Evolutionary conservation across 2,888 invertebrate species (phyloP), one percentile per base, ranked within the genome.

Genomic region (Morpho deidamia): DNA sequence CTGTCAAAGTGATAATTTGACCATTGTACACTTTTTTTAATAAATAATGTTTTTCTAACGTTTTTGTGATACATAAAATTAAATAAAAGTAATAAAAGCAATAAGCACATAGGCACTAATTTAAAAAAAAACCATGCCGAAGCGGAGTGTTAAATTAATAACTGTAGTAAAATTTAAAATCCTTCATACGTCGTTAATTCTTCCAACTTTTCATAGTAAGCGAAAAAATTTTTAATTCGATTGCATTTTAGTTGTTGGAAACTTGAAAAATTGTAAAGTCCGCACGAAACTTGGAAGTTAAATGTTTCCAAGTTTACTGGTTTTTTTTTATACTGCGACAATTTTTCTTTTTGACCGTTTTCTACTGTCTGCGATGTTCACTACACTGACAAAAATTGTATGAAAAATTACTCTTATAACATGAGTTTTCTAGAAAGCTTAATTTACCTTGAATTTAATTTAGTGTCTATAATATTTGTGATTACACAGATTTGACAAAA

Each of bases 231-330:
- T 72, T 74, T 67, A 70, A 70, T 70, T 69, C 68, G 58, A 69
- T 74, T 72, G 71, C 73, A 72, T 74, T 78, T 77, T 74, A 76
- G 78, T 78, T 77, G 71, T 73, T 76, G 69, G 59, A 71, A 42
- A 48, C 48, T 48, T 46, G 46, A 46, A 47, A 47, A 47, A 47
- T 11, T 47, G 40, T 40, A 33, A n/a, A 49, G 12, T 42, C 41
- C 34, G 49, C 14, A 42, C 41, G 11, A 42, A 42, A 35, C 47
- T 49, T 49, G n/a, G 14, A 32, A 49, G 35, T 14, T 49, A 49
- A 49, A 49, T 49, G 41, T 49, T 49, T 49, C 42, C 42, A 34
- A 34, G 49, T 8, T 35, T 1, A 7, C 33, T 11, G 11, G 9
- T 23, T n/a, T 10, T n/a, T 11, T 40, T 47, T 47, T 47, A 33